Conservation (phyloP, 2,797 vertebrate species). For the Darevskia nairensis region DNA sequence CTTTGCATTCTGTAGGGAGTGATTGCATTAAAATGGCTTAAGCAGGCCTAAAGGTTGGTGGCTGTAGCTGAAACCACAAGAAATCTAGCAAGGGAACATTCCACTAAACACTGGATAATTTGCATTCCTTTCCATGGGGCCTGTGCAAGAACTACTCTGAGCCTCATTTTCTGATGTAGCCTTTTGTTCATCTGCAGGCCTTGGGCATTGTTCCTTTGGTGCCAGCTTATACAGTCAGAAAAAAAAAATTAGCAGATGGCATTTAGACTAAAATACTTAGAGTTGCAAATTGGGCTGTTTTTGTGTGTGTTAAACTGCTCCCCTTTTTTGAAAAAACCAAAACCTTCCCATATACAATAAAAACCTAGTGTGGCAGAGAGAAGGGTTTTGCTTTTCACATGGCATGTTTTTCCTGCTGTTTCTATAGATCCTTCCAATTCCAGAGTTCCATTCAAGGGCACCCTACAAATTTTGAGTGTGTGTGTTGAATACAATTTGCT, state of each 20-base stretch:
- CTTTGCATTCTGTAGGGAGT: neutral
- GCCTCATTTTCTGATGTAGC: neutral
- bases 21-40: neutral
- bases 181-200: neutral
- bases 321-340: neutral
- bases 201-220: neutral
- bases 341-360: conserved; percentile 27
- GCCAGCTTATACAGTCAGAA: neutral
- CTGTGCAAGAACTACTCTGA: neutral
- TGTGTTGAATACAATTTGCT: neutral
- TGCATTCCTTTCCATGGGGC: neutral
- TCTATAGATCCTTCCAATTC: neutral
- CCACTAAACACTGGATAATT: neutral
- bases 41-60: neutral
- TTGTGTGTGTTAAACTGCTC: neutral
- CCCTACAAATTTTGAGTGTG: neutral
- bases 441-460: neutral
- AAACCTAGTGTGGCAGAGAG: neutral
- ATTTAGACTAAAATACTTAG: neutral
- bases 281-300: neutral
- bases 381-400: neutral
- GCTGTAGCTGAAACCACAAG: neutral
- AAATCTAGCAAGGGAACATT: neutral
- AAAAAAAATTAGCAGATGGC: neutral
- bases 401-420: neutral